Conservation (phyloP, 2,113 vertebrate genomes). For the Epinephelus lanceolatus region DNA sequence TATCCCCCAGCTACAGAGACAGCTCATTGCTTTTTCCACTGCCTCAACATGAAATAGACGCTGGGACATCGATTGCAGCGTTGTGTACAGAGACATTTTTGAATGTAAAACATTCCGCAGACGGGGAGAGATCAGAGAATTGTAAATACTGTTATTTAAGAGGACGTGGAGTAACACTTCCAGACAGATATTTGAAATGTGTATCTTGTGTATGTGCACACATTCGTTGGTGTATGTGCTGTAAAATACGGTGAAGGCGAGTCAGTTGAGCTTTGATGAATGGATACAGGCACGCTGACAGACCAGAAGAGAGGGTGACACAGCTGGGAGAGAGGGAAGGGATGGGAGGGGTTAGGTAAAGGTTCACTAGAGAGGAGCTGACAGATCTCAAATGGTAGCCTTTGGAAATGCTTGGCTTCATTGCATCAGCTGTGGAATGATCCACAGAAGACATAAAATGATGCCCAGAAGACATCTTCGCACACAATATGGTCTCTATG, state of each 20-base stretch:
- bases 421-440: slow-evolving; percentile 65
- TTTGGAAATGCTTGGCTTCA: slow-evolving; percentile 63
- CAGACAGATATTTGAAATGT: background rate
- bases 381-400: slow-evolving; percentile 69
- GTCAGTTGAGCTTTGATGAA: slow-evolving; percentile 55
- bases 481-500: slow-evolving; percentile 11
- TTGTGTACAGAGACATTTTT: slow-evolving; percentile 13
- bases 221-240: background rate
- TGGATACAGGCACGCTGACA: slow-evolving; percentile 50
- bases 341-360: slow-evolving; percentile 50
- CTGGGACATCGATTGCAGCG: slow-evolving; percentile 64
- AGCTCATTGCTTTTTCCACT: slow-evolving; percentile 71
- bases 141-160: slow-evolving; percentile 27
- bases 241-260: slow-evolving; percentile 6
- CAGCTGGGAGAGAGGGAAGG: slow-evolving; percentile 44
- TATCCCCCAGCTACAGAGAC: slow-evolving; percentile 7
- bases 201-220: background rate
- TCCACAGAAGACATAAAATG: slow-evolving; percentile 53
- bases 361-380: slow-evolving; percentile 63
- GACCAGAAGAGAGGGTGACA: slow-evolving; percentile 56
- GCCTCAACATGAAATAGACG: slow-evolving; percentile 70
- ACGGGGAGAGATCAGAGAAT: slow-evolving; percentile 28
- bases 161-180: background rate
- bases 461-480: slow-evolving; percentile 38
- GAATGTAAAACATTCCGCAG: slow-evolving; percentile 49